Conservation (phyloP, 2,888 invertebrate genomes). For the Chrysolina americana region DNA sequence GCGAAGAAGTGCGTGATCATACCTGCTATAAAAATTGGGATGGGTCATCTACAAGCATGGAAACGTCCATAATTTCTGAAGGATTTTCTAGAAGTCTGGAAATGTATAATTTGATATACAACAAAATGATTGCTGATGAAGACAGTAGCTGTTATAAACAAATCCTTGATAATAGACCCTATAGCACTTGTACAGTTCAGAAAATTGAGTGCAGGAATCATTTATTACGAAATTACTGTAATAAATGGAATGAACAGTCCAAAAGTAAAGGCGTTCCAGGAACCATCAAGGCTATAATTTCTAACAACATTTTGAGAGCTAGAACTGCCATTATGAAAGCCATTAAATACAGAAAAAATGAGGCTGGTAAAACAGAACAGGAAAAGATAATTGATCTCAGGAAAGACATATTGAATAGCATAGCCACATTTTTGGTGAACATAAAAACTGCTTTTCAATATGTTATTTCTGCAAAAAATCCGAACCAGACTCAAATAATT, state of each 20-base stretch:
- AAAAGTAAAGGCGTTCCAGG: not conserved
- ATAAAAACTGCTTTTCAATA: not conserved
- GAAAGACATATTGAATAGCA: constrained; percentile 10
- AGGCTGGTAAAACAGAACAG: not conserved
- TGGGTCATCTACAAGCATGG: constrained; percentile 45
- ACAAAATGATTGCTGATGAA: constrained; percentile 44
- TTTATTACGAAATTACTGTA: constrained; percentile 39
- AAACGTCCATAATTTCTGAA: constrained; percentile 43
- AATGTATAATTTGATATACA: constrained; percentile 44
- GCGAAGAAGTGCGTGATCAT: not conserved
- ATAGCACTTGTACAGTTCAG: constrained; percentile 31
- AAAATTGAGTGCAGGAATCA: constrained; percentile 46
- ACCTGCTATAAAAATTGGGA: constrained; percentile 45
- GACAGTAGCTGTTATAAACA: constrained; percentile 35
- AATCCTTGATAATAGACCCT: constrained; percentile 32
- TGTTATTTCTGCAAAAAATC: constrained; percentile 8
- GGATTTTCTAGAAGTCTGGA: constrained; percentile 43
- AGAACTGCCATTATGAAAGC: constrained; percentile 33
- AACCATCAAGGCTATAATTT: not conserved
- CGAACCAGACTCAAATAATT: not conserved
- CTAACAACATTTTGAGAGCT: constrained; percentile 26
- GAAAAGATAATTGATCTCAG: not conserved
- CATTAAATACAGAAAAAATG: constrained; percentile 20
- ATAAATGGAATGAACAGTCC: constrained; percentile 26
- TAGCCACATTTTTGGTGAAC: constrained; percentile 7